These are phyloP conservation scores for Parnassius smintheus DNA, from an alignment of 2,888 invertebrate species.

Conservation along the genomic window DNA sequence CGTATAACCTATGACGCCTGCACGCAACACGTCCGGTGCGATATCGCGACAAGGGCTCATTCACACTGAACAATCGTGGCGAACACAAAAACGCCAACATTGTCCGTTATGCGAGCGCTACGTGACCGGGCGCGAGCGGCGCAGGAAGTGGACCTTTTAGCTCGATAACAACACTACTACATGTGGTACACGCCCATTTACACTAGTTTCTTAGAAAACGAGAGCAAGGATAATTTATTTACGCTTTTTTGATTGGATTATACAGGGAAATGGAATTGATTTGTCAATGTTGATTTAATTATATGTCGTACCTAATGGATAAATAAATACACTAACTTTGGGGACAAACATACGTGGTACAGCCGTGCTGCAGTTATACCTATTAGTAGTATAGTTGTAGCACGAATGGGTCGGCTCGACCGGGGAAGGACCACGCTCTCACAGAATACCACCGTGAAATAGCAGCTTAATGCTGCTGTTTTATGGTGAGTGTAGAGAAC, in stretches of 20 bases:
- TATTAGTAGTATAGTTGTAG: too few species aligned
- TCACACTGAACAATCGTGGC: slow-evolving; percentile 34
- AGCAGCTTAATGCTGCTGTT: too few species aligned
- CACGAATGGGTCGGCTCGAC: too few species aligned
- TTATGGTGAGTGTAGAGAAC: too few species aligned
- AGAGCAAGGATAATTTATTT: not conserved
- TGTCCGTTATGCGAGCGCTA: slow-evolving; percentile 36
- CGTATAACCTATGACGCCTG: slow-evolving; percentile 20
- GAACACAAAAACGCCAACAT: slow-evolving; percentile 36
- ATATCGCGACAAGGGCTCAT: slow-evolving; percentile 36
- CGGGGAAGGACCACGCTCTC: too few species aligned
- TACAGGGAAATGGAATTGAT: too few species aligned
- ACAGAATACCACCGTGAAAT: too few species aligned
- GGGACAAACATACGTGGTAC: too few species aligned
- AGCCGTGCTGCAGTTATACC: too few species aligned
- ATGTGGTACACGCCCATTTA: slow-evolving; percentile 29
- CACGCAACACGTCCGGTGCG: slow-evolving; percentile 37
- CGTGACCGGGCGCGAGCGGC: slow-evolving; percentile 36
- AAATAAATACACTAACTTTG: too few species aligned
- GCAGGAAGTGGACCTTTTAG: slow-evolving; percentile 35
- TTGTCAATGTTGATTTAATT: too few species aligned
- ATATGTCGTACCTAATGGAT: too few species aligned
- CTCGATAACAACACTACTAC: slow-evolving; percentile 36
- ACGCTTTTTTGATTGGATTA: not conserved
- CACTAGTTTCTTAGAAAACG: slow-evolving; percentile 8